phyloP scores from a whole-genome alignment of 2,113 vertebrate species.

The Phainopepla nitens region DNA sequence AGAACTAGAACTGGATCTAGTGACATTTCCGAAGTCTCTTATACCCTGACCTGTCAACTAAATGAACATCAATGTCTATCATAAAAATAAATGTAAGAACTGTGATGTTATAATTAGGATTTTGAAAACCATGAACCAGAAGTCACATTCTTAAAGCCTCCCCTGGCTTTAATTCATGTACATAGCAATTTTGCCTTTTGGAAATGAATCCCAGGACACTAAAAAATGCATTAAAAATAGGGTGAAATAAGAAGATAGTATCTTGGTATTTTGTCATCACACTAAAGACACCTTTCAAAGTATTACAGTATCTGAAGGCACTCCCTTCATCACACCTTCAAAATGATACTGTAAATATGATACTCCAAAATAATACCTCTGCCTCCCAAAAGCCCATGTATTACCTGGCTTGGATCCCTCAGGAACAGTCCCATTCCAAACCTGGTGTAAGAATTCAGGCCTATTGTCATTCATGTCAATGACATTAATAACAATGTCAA shows the following conservation, averaged over 20 bases:
- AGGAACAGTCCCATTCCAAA: slow-evolving; percentile 94
- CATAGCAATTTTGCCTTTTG: background rate
- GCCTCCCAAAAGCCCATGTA: background rate
- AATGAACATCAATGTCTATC: background rate
- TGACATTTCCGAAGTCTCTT: background rate
- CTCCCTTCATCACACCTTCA: background rate
- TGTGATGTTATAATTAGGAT: background rate
- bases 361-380: background rate
- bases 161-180: background rate
- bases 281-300: background rate
- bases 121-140: background rate
- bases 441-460: slow-evolving; percentile 93
- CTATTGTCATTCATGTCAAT: slow-evolving; percentile 99
- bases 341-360: background rate
- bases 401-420: slow-evolving; percentile 98
- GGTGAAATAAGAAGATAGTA: background rate
- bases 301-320: background rate
- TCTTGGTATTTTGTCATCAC: background rate
- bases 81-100: background rate
- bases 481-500: slow-evolving; percentile 97
- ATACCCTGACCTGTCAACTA: background rate
- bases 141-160: background rate
- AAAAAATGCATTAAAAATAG: background rate
- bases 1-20: background rate
- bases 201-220: background rate